Evolutionary conservation across 2,888 invertebrate genomes (phyloP).

Genomic region (Therioaphis trifolii): DNA sequence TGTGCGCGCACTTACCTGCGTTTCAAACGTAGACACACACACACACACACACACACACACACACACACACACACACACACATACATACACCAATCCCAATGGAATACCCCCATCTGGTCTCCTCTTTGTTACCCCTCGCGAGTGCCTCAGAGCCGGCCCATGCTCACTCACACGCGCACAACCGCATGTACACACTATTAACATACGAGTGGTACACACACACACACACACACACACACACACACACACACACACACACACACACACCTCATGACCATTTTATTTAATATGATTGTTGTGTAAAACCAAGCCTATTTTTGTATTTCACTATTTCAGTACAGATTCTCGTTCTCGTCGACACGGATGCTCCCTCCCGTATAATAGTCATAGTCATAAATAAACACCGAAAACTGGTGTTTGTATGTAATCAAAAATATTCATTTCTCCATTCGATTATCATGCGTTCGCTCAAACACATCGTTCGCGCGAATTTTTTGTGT

Average conservation of each 20-base stretch:
- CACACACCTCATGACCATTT: background rate
- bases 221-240: background rate
- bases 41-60: no score
- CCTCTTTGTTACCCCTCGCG: conserved; percentile 40
- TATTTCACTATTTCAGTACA: conserved; percentile 22
- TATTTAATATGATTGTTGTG: conserved; percentile 17
- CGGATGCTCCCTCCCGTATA: background rate
- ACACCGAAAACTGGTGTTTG: no score
- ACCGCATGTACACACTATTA: no score
- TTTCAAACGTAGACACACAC: no score
- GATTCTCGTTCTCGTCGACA: background rate
- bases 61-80: background rate
- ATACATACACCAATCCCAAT: background rate
- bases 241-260: background rate
- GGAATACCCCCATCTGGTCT: conserved; percentile 29
- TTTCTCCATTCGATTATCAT: no score
- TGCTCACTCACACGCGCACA: background rate
- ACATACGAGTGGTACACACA: no score
- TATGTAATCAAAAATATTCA: no score
- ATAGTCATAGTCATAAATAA: background rate
- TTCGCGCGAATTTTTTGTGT: no score
- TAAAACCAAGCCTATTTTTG: conserved; percentile 3
- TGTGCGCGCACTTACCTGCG: no score
- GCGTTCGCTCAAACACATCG: no score
- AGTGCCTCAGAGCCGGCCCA: background rate